Evolutionary conservation across 2,113 vertebrate genomes (phyloP).

Genomic region (Platichthys flesus): DNA sequence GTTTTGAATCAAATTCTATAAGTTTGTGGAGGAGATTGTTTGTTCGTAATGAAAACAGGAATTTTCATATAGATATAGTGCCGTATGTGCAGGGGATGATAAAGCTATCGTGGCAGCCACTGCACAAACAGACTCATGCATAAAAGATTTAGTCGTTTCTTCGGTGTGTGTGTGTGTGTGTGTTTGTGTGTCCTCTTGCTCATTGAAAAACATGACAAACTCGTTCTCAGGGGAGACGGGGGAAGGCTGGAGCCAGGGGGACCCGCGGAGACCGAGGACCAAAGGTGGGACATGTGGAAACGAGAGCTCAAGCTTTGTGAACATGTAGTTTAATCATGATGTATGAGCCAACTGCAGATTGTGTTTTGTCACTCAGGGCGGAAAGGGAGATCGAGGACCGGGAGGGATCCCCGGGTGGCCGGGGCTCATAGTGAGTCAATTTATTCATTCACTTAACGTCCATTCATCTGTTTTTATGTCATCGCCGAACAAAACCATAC

Average conservation of each 20-base stretch:
- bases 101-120: background rate
- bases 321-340: background rate
- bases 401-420: conserved; percentile 82
- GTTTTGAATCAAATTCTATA: background rate
- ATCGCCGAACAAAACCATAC: background rate
- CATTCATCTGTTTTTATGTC: background rate
- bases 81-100: background rate
- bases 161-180: background rate
- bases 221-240: conserved; percentile 85
- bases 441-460: conserved; percentile 2
- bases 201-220: conserved; percentile 41
- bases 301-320: background rate
- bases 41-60: background rate
- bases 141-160: conserved; percentile 28
- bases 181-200: background rate
- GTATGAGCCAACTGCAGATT: conserved; percentile 10
- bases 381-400: conserved; percentile 77
- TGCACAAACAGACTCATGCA: conserved; percentile 22
- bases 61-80: background rate
- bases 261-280: conserved; percentile 82
- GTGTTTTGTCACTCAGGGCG: conserved; percentile 76
- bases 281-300: conserved; percentile 79
- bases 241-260: conserved; percentile 83
- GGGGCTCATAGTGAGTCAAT: conserved; percentile 83
- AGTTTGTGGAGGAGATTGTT: background rate